Conservation (phyloP, 2,113 vertebrate species). For the Sminthopsis crassicaudata region DNA sequence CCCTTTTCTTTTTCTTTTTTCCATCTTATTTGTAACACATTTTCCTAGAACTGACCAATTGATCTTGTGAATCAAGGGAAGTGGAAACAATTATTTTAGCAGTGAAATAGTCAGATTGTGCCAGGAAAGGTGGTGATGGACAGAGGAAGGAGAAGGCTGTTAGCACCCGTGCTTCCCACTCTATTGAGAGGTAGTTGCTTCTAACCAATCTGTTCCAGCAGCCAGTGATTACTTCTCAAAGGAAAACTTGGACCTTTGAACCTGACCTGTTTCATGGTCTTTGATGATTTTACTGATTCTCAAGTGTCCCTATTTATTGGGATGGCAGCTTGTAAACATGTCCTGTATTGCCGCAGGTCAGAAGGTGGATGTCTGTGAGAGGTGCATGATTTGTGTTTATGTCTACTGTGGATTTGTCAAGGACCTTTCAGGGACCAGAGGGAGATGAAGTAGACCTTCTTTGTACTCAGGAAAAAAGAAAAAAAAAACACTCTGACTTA, state of each 20-base stretch:
- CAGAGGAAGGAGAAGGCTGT: background rate
- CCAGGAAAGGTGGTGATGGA: background rate
- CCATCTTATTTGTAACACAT: background rate
- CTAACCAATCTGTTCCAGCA: background rate
- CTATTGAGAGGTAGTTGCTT: background rate
- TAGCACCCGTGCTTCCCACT: background rate
- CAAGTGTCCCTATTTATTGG: background rate
- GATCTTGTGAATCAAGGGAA: background rate
- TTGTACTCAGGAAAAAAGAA: background rate
- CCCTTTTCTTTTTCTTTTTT: background rate
- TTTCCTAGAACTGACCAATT: background rate
- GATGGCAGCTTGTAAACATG: background rate
- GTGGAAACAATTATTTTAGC: background rate
- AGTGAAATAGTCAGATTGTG: background rate
- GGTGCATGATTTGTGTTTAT: slow-evolving; percentile 5
- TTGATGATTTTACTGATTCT: background rate
- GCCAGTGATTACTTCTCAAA: background rate
- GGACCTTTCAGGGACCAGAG: background rate
- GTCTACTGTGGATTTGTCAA: slow-evolving; percentile 33
- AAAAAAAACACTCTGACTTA: background rate
- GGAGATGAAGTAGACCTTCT: background rate
- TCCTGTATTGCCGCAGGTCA: background rate
- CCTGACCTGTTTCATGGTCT: background rate
- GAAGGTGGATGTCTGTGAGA: background rate
- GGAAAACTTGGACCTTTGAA: background rate